Conservation (phyloP, 1,140 invertebrate genomes). For the Calephelis nemesis region DNA sequence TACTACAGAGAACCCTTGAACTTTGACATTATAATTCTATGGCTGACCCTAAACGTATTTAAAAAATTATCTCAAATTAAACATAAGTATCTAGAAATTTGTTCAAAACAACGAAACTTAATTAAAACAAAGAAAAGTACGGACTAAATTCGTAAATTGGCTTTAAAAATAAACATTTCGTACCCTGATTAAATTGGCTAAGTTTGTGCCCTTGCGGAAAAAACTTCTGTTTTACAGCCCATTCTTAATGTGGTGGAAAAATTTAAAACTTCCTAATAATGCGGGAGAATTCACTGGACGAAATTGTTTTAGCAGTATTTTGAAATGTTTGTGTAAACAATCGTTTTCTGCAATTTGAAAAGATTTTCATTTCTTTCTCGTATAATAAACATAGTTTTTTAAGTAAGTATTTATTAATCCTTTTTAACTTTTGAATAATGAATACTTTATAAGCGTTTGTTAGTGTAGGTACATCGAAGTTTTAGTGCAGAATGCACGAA, state of each 20-base stretch:
- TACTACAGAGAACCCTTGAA: too few species aligned
- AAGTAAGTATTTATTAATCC: too few species aligned
- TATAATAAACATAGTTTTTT: too few species aligned
- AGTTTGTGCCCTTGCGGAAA: neutral
- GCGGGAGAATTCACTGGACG: neutral
- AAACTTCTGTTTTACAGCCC: conserved; percentile 1
- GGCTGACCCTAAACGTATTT: neutral
- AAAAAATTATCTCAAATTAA: neutral
- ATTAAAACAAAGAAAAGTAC: conserved; percentile 6
- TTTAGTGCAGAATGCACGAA: too few species aligned
- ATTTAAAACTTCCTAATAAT: neutral
- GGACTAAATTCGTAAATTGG: conserved; percentile 3
- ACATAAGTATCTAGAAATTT: neutral
- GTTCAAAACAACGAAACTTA: neutral
- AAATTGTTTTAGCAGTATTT: neutral
- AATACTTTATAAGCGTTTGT: too few species aligned
- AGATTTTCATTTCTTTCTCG: too few species aligned
- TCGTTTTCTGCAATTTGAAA: too few species aligned
- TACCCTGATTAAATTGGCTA: conserved; percentile 3
- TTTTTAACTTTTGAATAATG: too few species aligned
- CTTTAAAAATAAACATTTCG: conserved; percentile 17
- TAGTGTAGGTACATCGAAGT: too few species aligned
- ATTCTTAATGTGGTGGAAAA: conserved; percentile 3
- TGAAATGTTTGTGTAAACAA: neutral
- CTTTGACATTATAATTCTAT: too few species aligned